Conservation (phyloP, 1,140 invertebrate genomes). For the Pogonomyrmex barbatus region DNA sequence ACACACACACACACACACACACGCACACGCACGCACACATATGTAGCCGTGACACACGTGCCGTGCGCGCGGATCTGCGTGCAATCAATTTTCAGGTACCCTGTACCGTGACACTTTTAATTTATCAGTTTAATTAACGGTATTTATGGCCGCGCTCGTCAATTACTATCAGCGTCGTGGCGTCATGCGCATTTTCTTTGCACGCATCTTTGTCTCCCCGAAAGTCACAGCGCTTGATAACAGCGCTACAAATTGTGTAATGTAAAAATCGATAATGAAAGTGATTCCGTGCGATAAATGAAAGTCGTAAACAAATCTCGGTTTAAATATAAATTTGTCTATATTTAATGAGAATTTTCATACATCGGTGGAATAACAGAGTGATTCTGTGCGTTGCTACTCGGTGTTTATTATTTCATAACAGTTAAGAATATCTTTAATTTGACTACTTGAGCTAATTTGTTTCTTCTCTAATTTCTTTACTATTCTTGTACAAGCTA, state of each 20-base stretch:
- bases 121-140: constrained; percentile 68
- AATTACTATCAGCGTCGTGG: constrained; percentile 45
- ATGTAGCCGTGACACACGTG: background rate
- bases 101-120: constrained; percentile 63
- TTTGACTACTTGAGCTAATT: background rate
- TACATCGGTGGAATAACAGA: background rate
- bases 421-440: background rate
- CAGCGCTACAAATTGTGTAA: background rate
- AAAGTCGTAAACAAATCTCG: background rate
- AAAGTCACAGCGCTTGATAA: background rate
- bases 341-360: background rate
- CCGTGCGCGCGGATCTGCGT: background rate
- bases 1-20: too few species aligned
- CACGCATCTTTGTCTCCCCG: background rate
- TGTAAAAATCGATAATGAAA: constrained; percentile 11
- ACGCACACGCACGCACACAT: too few species aligned
- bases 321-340: background rate
- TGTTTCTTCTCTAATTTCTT: background rate
- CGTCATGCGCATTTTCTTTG: constrained; percentile 2
- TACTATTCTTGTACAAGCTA: background rate
- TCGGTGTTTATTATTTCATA: background rate
- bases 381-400: background rate
- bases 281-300: background rate
- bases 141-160: constrained; percentile 36
- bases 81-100: constrained; percentile 60